A percentile compares a stretch with the other conserved stretches of the same genome.
phyloP scores from a whole-genome alignment of 2,113 vertebrate species.

The Melanerpes aurifrons region DNA sequence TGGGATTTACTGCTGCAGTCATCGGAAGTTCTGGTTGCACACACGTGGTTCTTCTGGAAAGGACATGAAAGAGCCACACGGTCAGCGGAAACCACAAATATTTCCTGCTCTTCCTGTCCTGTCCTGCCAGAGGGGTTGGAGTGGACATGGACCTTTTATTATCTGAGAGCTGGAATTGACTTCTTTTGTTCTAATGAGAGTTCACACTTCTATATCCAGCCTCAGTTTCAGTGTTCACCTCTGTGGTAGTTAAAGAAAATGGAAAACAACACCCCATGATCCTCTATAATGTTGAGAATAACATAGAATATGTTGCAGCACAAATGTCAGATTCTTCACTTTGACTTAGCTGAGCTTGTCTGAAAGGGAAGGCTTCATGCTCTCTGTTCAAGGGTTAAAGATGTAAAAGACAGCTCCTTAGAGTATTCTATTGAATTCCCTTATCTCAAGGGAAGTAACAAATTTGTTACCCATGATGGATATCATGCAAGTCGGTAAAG shows the following conservation, averaged over 20 bases:
- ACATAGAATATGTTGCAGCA: neutral
- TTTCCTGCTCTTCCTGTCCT: neutral
- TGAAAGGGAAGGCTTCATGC: conserved; percentile 27
- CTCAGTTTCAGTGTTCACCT: neutral
- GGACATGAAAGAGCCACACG: fast-evolving
- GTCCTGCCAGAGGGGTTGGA: neutral
- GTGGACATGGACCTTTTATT: neutral
- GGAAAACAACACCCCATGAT: neutral
- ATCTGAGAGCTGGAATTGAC: neutral
- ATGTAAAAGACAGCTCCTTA: neutral
- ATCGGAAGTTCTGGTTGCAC: fast-evolving
- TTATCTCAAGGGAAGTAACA: neutral
- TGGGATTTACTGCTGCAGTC: neutral
- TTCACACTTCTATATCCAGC: neutral
- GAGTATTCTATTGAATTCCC: neutral
- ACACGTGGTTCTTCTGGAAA: neutral
- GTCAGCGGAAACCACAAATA: neutral
- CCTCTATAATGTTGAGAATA: conserved; percentile 1
- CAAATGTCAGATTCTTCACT: neutral
- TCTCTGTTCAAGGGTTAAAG: neutral
- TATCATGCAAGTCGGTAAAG: neutral
- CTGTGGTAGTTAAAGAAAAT: neutral
- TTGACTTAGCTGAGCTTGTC: conserved; percentile 18
- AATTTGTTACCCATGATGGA: fast-evolving
- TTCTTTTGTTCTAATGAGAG: neutral